Base-by-base conservation (phyloP, 2,113 vertebrate genomes). In the Tragelaphus buxtoni region DNA sequence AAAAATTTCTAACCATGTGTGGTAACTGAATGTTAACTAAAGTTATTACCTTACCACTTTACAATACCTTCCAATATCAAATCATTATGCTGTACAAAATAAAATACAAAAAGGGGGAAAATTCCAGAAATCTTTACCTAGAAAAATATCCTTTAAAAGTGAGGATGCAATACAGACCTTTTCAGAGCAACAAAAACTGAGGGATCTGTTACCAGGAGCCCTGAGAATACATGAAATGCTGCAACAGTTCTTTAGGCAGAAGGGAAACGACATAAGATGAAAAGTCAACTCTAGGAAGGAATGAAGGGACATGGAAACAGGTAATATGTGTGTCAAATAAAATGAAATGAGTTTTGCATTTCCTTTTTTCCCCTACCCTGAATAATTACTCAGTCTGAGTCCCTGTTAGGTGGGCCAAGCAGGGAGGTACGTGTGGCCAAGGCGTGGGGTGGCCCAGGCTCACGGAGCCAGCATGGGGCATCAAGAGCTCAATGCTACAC, bases 281-380 rank as follows among this genome's bases (percentile, higher is more conserved):
- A 96, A 95, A 89, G 30, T 63, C 30, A n/a, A 39, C 55, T 89
- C 81, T 49, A 55, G 32, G 69, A 94, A 82, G 74, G 42, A 69
- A 65, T 32, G 30, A 83, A 77, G 35, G 85, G 32, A 45, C 26
- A 39, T 35, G 35, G n/a, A 56, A 49, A 80, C 14, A 7, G 28
- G 83, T 76, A 61, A 24, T 11, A 56, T 3, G 14, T 63, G 10
- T 63, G 26, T 35, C 35, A 74, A 88, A 86, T 26, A 63, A 80
- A 90, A 42, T 49, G 47, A 55, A 63, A 53, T 47, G 16, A 53
- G 18, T 28, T 80, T 79, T 65, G 47, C n/a, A 77, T 49, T 39
- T 60, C 16, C 28, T 53, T 22, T 6, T 76, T 63, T 8, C 83
- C 12, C 12, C 58, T 96, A 39, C 4, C 18, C 7, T 45, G 51